Conservation (phyloP, 2,888 invertebrate genomes). For the Dynastes tityus region DNA sequence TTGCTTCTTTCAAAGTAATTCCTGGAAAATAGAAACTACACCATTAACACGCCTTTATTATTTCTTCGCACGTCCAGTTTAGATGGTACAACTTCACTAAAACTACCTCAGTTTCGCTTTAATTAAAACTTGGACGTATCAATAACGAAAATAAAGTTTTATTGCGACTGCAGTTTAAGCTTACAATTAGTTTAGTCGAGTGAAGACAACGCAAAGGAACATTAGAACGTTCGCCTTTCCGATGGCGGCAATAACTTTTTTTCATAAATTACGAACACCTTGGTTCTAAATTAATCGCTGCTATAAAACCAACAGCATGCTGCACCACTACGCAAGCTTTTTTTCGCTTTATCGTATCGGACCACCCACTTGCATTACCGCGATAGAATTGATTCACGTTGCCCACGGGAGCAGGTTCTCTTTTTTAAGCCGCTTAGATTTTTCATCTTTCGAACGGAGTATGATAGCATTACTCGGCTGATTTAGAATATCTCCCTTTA, state of each 20-base stretch:
- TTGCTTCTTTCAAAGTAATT: neutral
- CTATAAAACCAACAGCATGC: neutral
- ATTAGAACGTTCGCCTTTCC: neutral
- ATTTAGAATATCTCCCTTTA: neutral
- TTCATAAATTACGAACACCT: slow-evolving; percentile 8
- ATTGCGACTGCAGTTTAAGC: slow-evolving; percentile 3
- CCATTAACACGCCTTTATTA: neutral
- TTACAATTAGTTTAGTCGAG: neutral
- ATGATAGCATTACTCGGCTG: neutral
- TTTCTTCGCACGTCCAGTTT: neutral
- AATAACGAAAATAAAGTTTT: slow-evolving; percentile 13
- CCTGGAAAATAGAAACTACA: neutral
- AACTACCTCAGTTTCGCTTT: neutral
- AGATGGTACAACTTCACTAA: neutral
- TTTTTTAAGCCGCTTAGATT: neutral
- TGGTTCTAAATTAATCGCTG: neutral
- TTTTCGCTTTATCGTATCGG: neutral
- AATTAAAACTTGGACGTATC: slow-evolving; percentile 3
- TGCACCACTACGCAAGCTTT: neutral
- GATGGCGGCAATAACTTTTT: too few species aligned
- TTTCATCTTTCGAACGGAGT: neutral
- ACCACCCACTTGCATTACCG: slow-evolving; percentile 13
- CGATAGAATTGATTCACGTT: slow-evolving; percentile 2
- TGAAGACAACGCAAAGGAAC: neutral
- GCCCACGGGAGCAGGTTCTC: neutral